Percentiles rank a stretch among this genome's conserved stretches.
phyloP scores from a whole-genome alignment of 2,797 vertebrate genomes.

The Eulemur coronatus region DNA sequence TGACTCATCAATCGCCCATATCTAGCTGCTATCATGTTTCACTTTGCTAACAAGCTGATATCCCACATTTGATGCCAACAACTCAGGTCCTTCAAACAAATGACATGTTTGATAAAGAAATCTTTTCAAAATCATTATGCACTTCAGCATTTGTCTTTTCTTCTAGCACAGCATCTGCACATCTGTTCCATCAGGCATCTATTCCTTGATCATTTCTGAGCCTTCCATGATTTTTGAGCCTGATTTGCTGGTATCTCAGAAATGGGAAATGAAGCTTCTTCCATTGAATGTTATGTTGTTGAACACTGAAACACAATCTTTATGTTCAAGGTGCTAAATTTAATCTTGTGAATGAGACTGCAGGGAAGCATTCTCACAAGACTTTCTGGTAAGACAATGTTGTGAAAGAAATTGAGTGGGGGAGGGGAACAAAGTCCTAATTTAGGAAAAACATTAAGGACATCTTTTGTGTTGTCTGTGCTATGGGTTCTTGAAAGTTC shows the following conservation, averaged over 20 bases:
- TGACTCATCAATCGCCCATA: constrained; percentile 83
- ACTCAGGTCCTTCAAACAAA: constrained; percentile 84
- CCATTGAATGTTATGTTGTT: constrained; percentile 49
- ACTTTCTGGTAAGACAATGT: constrained; percentile 68
- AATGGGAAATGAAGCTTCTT: constrained; percentile 76
- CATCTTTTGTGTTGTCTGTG: constrained; percentile 16
- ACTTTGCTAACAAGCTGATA: constrained; percentile 85
- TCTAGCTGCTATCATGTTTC: constrained; percentile 80
- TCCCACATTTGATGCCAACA: constrained; percentile 83
- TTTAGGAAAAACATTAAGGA: constrained; percentile 31
- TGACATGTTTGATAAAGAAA: constrained; percentile 86
- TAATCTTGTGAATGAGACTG: constrained; percentile 77
- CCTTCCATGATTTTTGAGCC: constrained; percentile 81
- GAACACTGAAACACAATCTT: constrained; percentile 59
- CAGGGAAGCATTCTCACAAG: constrained; percentile 70
- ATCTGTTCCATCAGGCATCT: constrained; percentile 79
- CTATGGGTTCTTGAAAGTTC: constrained; percentile 32
- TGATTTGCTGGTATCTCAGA: constrained; percentile 72
- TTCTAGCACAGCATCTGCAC: constrained; percentile 84
- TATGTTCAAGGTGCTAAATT: constrained; percentile 69
- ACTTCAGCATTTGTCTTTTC: constrained; percentile 83
- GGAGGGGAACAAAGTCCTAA: neutral
- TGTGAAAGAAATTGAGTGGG: constrained; percentile 64
- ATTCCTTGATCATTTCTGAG: constrained; percentile 84
- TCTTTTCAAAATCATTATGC: constrained; percentile 84